Evolutionary conservation across 2,888 invertebrate genomes (phyloP).

Genomic region (Brachypalpus laphriformis): DNA sequence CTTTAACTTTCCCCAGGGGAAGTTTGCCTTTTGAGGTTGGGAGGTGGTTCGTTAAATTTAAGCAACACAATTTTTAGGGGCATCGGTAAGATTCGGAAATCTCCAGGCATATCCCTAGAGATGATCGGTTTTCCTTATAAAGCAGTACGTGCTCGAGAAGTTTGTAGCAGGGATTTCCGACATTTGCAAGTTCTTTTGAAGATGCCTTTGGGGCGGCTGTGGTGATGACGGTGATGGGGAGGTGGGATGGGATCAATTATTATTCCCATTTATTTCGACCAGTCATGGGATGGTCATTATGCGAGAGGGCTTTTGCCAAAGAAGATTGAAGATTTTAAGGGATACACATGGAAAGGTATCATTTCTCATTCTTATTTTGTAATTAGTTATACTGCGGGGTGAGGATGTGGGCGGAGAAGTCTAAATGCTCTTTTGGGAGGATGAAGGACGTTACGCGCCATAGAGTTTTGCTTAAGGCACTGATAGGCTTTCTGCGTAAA

Average conservation of each 20-base stretch:
- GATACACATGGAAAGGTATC: conserved; percentile 37
- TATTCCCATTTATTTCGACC: conserved; percentile 56
- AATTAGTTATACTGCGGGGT: conserved; percentile 25
- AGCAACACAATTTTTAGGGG: conserved; percentile 21
- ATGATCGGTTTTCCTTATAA: conserved; percentile 48
- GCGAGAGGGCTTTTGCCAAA: conserved; percentile 20
- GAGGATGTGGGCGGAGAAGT: not conserved
- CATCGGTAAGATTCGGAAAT: conserved; percentile 31
- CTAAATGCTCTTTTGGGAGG: not conserved
- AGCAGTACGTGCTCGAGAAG: conserved; percentile 47
- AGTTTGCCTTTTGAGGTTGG: not conserved
- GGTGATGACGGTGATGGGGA: not conserved
- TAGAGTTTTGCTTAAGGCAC: conserved; percentile 24
- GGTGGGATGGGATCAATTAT: conserved; percentile 60
- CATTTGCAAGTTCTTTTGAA: conserved; percentile 36
- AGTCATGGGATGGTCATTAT: conserved; percentile 63
- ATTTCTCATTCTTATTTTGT: conserved; percentile 58
- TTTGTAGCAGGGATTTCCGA: conserved; percentile 37
- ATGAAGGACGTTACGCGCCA: conserved; percentile 27
- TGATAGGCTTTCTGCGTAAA: conserved; percentile 14
- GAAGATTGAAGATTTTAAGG: conserved; percentile 34
- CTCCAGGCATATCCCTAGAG: conserved; percentile 40
- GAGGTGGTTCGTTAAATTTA: conserved; percentile 48
- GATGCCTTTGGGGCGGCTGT: conserved; percentile 12
- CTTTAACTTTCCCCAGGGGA: conserved; percentile 37